These are phyloP conservation scores for Schrankia costaestrigalis DNA, from an alignment of 2,888 invertebrate genomes.

Conservation along the genomic window DNA sequence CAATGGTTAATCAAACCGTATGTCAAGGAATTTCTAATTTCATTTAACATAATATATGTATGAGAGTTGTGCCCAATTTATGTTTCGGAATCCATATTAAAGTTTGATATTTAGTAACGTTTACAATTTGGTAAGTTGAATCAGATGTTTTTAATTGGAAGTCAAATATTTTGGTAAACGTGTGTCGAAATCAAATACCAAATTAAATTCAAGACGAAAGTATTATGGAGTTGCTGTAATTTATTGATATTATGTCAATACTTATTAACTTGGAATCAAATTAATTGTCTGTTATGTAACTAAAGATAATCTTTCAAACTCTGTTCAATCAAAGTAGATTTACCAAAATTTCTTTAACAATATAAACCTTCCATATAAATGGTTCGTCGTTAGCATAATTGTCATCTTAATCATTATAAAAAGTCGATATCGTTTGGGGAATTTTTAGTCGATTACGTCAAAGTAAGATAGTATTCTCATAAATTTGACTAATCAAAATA, in stretches of 20 bases:
- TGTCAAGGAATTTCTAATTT: conserved; percentile 18
- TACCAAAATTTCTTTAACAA: background rate
- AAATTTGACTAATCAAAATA: conserved; percentile 24
- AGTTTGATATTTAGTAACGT: conserved; percentile 2
- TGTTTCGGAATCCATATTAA: conserved; percentile 3
- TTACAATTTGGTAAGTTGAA: conserved; percentile 7
- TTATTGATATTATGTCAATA: too few species aligned
- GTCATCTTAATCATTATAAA: conserved; percentile 14
- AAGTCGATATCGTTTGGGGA: conserved; percentile 8
- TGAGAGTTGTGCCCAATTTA: conserved; percentile 9
- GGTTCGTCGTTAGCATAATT: conserved; percentile 16
- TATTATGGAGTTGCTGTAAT: too few species aligned
- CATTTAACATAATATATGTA: conserved; percentile 12
- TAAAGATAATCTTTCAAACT: too few species aligned
- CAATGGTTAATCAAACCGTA: conserved; percentile 11
- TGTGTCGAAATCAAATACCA: conserved; percentile 5
- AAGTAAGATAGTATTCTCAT: conserved; percentile 17
- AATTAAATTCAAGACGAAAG: conserved; percentile 3
- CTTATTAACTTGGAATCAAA: too few species aligned
- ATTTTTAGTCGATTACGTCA: conserved; percentile 20
- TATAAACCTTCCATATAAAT: conserved; percentile 11
- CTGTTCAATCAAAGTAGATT: too few species aligned
- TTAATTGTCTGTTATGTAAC: too few species aligned
- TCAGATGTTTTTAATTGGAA: conserved; percentile 5
- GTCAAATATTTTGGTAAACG: conserved; percentile 7